Evolutionary conservation across 2,113 vertebrate genomes (phyloP), one percentile per base, ranked within the genome.

Genomic region (Plestiodon gilberti): DNA sequence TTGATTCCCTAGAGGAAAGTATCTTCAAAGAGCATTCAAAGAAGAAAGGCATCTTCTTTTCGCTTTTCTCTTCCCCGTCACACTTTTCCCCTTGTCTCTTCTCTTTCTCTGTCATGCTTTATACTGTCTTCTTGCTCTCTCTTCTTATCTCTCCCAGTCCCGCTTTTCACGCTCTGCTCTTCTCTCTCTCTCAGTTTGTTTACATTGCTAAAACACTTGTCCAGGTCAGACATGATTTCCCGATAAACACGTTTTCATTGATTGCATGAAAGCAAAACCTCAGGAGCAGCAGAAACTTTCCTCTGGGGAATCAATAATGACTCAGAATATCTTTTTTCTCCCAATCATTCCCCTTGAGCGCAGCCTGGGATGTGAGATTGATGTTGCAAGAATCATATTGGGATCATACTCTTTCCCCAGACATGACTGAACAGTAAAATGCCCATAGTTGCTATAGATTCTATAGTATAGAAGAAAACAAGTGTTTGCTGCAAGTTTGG

Each of bases 191-290:
- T 88, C 78, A 17, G 23, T 89, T 55, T 87, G 25, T 93, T 94
- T 85, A 85, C 78, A 91, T 35, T 88, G 82, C 64, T 93, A 22
- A 82, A 91, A 91, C 82, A 76, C 88, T 91, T 89, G 86, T 79
- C 67, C 74, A 9, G 88, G 88, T 89, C 93, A 93, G 89, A 81
- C 75, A 28, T 0, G 0, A 65, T 81, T 91, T 59, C 69, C 84
- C 81, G 89, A 94, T 95, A 96, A 96, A 93, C 78, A 85, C 79
- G 81, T 92, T 93, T 87, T 83, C 92, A 95, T 91, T 91, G 94
- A 95, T 90, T 92, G 76, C 87, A 90, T 87, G 84, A 88, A 93
- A 93, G 84, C 78, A 91, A 59, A 88, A 76, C 81, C 76, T 89
- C 85, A 79, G 13, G 86, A 90, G 57, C 0, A 89, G 87, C 43